These are phyloP conservation scores for Pseudochaenichthys georgianus DNA, from an alignment of 2,797 vertebrate species.

Conservation along the genomic window DNA sequence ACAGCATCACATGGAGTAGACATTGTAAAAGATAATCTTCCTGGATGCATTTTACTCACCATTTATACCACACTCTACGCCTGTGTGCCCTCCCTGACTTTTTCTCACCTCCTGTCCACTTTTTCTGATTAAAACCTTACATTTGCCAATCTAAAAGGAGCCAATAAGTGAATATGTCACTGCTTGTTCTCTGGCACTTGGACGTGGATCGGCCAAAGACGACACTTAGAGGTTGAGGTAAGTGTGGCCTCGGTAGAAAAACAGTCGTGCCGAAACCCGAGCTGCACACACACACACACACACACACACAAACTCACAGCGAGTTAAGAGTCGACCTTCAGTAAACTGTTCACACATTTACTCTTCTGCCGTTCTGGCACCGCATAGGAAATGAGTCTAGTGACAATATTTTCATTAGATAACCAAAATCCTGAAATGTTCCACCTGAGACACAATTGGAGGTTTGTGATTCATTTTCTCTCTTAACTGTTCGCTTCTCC, in stretches of 20 bases:
- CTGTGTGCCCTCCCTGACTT: slow-evolving; percentile 7
- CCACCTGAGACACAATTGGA: slow-evolving; percentile 84
- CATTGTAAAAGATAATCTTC: neutral
- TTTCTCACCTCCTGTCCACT: slow-evolving; percentile 21
- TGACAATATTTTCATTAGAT: slow-evolving; percentile 93
- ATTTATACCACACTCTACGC: slow-evolving; percentile 19
- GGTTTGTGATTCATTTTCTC: slow-evolving; percentile 84
- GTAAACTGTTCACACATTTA: slow-evolving; percentile 88
- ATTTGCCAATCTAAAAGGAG: slow-evolving; percentile 26
- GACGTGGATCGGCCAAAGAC: slow-evolving; percentile 67
- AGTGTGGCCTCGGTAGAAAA: slow-evolving; percentile 81
- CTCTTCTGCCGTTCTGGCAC: slow-evolving; percentile 85
- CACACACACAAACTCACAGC: slow-evolving; percentile 57
- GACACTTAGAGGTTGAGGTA: slow-evolving; percentile 74
- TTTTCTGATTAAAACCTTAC: slow-evolving; percentile 24
- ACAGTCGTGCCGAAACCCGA: slow-evolving; percentile 84
- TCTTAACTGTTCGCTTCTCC: slow-evolving; percentile 49
- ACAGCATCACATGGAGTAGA: slow-evolving; percentile 1
- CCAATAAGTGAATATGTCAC: slow-evolving; percentile 60
- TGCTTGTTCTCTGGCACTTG: slow-evolving; percentile 56
- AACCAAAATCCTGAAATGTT: slow-evolving; percentile 84
- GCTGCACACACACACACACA: slow-evolving; percentile 70
- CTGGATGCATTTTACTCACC: slow-evolving; percentile 23
- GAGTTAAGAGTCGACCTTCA: slow-evolving; percentile 83
- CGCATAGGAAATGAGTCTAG: slow-evolving; percentile 91